Evolutionary conservation across 1,140 invertebrate species (phyloP), one percentile per base, ranked within the genome.

Genomic region (Halyomorpha halys): DNA sequence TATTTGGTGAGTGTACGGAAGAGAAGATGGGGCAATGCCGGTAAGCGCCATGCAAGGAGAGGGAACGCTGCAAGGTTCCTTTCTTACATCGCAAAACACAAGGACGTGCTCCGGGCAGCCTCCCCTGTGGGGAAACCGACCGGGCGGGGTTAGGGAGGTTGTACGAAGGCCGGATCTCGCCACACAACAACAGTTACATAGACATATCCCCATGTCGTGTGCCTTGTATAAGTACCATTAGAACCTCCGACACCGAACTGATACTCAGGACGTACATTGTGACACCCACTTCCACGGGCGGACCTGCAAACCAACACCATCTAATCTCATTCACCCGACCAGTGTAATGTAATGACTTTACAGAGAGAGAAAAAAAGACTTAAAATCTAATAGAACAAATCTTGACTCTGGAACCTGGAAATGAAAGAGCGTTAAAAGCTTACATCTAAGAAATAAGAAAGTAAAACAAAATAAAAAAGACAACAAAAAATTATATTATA

Each of bases 191-290:
- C 53, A 56, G 15, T 56, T 23, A 56, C 53, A 56, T 23, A 56
- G 53, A 15, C 53, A 56, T 56, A 56, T 56, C 53, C 53, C 53
- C 53, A 56, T 19, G 23, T 60, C 13, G 25, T 60, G 59, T 60
- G 30, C n/a, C 25, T 44, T 14, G n/a, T 16, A 19, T 60, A 60
- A 21, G 59, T 90, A 95, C 93, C 93, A 97, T 97, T 81, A 92
- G 84, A 77, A 97, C 93, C 86, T 97, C 94, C 77, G 93, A 96
- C 78, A 97, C 89, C 78, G 93, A 95, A 83, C 90, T 93, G 83
- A 97, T 96, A 85, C 90, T 94, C 79, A 94, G 89, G 79, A 97
- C 90, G 83, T 92, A 93, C 89, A 95, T 94, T 79, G 94, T 96
- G 80, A 97, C 91, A 77, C 91, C 91, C 75, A 96, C 91, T 80